Evolutionary conservation across 92 coral and sea anemone genomes (phyloP), one percentile per base, ranked within the genome.

Genomic region (Umimayanthus kanabou): DNA sequence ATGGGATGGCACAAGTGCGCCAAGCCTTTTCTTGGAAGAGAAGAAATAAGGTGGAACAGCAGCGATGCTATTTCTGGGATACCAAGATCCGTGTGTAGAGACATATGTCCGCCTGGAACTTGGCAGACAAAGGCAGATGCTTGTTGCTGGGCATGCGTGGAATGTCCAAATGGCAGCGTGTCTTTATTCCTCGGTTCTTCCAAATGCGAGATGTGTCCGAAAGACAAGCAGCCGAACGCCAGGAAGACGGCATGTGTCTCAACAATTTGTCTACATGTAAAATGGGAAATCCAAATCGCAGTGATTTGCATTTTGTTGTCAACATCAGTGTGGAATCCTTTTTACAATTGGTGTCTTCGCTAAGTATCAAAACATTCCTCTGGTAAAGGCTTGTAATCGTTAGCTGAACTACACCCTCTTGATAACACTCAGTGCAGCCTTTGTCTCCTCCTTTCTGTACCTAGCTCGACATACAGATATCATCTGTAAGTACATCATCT

Each of bases 101-200:
- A 50, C 10, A 85, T 15, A 47, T 95, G 98, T 80, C 89, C 91
- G 28, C 96, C 98, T 20, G 96, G 98, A 4, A 87, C 91, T 37
- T 65, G 85, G 85, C 94, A 92, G 80, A 91, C 94, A 30, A 82
- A 42, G 23, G 85, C 85, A 80, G 88, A 85, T 18, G 87, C 87
- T 29, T 95, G 98, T 58, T 95, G 98, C 72, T 95, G 98, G 98
- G 94, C 92, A 25, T 95, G 98, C 53, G 67, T 81, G 25, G 86
- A 80, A 33, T 95, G 98, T 73, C 87, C 91, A 26, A 77, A 85
- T 58, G 94, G 94, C 28, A 89, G 90, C 9, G 82, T 93, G 33
- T 90, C 89, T 74, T 65, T 53, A 58, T 40, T 23, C 0, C 73
- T 88, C 0, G 90, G 92, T 4, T 83, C 94, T 5, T 40, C 33